phyloP scores from a whole-genome alignment of 2,113 vertebrate species.

The Montifringilla adamsi region DNA sequence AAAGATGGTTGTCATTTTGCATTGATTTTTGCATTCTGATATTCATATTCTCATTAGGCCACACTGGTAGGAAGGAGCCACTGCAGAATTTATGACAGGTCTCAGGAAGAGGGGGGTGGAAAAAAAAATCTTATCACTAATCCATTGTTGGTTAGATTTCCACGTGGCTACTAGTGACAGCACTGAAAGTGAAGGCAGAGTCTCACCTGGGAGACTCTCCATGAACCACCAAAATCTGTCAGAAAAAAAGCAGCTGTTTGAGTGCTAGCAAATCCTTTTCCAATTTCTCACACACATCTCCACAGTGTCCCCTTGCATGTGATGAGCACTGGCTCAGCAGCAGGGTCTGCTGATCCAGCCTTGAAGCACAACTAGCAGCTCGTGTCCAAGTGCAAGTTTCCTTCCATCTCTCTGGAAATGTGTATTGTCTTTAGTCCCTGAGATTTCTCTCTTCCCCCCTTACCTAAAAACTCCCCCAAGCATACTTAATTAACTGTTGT shows the following conservation, averaged over 20 bases:
- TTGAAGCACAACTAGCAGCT: background rate
- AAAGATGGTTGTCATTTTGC: slow-evolving; percentile 68
- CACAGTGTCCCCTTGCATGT: background rate
- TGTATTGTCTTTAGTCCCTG: background rate
- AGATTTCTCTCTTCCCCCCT: slow-evolving; percentile 12
- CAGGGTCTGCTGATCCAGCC: background rate
- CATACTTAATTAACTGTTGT: background rate
- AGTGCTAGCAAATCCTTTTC: background rate
- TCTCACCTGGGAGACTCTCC: background rate
- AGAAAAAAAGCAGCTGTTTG: background rate
- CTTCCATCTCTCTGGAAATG: slow-evolving; percentile 6
- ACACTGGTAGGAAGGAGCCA: slow-evolving; percentile 47
- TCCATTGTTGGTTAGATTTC: background rate
- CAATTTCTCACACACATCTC: background rate
- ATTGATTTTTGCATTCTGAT: slow-evolving; percentile 74
- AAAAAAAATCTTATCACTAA: background rate
- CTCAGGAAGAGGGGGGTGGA: background rate
- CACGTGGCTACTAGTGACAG: background rate
- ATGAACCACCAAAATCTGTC: background rate
- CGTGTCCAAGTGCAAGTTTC: background rate
- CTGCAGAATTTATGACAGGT: background rate
- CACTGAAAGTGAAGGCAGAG: background rate
- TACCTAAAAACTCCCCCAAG: background rate
- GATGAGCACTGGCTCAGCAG: background rate
- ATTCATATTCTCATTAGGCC: slow-evolving; percentile 56